Conservation (phyloP, 2,113 vertebrate genomes). For the Lontra canadensis region DNA sequence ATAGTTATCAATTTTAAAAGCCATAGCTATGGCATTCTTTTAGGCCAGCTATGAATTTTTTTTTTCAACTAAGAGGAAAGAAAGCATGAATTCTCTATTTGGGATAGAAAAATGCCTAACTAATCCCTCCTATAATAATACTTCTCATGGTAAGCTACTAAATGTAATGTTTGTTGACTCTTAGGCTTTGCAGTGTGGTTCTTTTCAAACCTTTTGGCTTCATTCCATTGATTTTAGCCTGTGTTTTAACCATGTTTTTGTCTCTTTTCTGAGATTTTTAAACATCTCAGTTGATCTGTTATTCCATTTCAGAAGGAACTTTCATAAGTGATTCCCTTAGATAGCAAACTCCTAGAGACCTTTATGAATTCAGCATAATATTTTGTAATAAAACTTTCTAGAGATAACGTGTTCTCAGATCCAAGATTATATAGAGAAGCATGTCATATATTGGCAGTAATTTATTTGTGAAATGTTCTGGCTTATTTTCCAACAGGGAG, state of each 20-base stretch:
- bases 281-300: slow-evolving; percentile 32
- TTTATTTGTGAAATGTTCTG: slow-evolving; percentile 30
- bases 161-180: slow-evolving; percentile 14
- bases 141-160: neutral
- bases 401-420: neutral
- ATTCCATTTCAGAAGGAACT: slow-evolving; percentile 30
- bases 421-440: neutral
- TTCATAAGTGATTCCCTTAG: neutral
- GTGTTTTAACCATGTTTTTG: slow-evolving; percentile 37
- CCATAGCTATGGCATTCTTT: neutral
- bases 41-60: neutral
- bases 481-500: slow-evolving; percentile 86
- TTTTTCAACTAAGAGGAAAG: slow-evolving; percentile 34
- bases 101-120: slow-evolving; percentile 43
- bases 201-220: slow-evolving; percentile 23
- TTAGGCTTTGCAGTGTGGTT: neutral
- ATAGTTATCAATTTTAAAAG: slow-evolving; percentile 1
- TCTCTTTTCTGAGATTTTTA: slow-evolving; percentile 28
- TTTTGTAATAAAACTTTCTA: slow-evolving; percentile 8
- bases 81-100: slow-evolving; percentile 43
- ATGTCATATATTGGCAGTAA: slow-evolving; percentile 28
- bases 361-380: slow-evolving; percentile 22
- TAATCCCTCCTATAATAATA: neutral
- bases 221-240: slow-evolving; percentile 15
- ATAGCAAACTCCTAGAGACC: slow-evolving; percentile 33